These are phyloP conservation scores for Epinephelus moara DNA, from an alignment of 2,113 vertebrate genomes.

Conservation along the genomic window DNA sequence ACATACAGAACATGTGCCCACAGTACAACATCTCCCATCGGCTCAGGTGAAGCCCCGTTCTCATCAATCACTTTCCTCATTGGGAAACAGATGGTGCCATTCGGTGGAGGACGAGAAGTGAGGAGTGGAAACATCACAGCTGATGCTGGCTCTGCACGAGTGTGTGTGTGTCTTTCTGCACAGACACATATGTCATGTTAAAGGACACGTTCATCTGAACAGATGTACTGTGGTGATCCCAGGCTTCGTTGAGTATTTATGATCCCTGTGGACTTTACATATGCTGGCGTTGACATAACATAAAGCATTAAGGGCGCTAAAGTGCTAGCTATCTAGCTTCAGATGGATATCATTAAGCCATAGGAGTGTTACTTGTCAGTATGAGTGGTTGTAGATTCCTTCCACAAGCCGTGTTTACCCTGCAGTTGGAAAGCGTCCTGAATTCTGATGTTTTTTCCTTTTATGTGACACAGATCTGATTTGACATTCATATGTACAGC, in stretches of 20 bases:
- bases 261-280: constrained; percentile 25
- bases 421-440: background rate
- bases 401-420: constrained; percentile 11
- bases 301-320: constrained; percentile 1
- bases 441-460: background rate
- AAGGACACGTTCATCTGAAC: background rate
- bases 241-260: constrained; percentile 12
- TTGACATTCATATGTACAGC: constrained; percentile 12
- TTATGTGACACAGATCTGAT: constrained; percentile 15
- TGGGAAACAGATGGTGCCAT: constrained; percentile 32
- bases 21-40: background rate
- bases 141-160: background rate
- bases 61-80: constrained; percentile 32
- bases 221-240: constrained; percentile 25
- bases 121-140: constrained; percentile 15
- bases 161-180: background rate
- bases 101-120: background rate
- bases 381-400: background rate
- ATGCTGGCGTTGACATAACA: background rate
- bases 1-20: background rate
- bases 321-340: background rate
- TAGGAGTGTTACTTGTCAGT: constrained; percentile 8
- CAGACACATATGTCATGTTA: background rate
- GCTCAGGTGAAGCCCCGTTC: constrained; percentile 11
- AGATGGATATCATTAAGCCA: constrained; percentile 22